These are phyloP conservation scores for Perithous albicinctus DNA, from an alignment of 2,888 invertebrate genomes.

Conservation along the genomic window DNA sequence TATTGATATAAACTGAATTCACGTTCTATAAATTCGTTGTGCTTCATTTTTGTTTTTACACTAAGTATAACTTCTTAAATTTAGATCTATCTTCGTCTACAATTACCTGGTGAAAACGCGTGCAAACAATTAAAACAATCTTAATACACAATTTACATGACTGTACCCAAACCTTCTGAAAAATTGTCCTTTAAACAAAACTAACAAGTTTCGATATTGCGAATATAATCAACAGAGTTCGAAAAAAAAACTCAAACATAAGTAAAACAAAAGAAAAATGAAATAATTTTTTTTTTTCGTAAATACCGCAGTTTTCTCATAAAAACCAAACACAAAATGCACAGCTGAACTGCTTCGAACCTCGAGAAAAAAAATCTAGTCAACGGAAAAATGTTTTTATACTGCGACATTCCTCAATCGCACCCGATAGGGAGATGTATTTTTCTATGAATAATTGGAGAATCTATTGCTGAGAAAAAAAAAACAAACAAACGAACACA, in stretches of 20 bases:
- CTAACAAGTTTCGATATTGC: slow-evolving; percentile 43
- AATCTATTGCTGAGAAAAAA: slow-evolving; percentile 52
- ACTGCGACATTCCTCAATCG: slow-evolving; percentile 69
- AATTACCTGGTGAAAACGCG: no score
- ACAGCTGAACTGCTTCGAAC: slow-evolving; percentile 49
- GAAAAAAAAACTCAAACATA: slow-evolving; percentile 21
- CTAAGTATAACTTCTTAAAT: no score
- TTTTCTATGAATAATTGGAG: slow-evolving; percentile 66
- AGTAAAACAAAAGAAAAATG: slow-evolving; percentile 14
- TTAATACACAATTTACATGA: no score
- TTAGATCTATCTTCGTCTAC: no score
- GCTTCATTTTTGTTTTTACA: no score
- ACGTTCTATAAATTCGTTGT: no score
- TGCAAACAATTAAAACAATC: no score
- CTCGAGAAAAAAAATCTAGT: slow-evolving; percentile 68
- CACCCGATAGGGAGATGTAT: slow-evolving; percentile 55
- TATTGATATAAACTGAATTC: no score
- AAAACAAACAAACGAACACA: slow-evolving; percentile 13
- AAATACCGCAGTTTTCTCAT: slow-evolving; percentile 23
- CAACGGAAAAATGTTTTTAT: slow-evolving; percentile 67
- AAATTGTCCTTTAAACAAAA: slow-evolving; percentile 55
- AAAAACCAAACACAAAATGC: slow-evolving; percentile 42
- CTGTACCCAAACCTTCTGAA: no score
- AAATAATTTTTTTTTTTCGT: slow-evolving; percentile 38
- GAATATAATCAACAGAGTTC: slow-evolving; percentile 37